These are phyloP conservation scores for Arvicanthis niloticus DNA, from an alignment of 2,113 vertebrate genomes.

Conservation along the genomic window DNA sequence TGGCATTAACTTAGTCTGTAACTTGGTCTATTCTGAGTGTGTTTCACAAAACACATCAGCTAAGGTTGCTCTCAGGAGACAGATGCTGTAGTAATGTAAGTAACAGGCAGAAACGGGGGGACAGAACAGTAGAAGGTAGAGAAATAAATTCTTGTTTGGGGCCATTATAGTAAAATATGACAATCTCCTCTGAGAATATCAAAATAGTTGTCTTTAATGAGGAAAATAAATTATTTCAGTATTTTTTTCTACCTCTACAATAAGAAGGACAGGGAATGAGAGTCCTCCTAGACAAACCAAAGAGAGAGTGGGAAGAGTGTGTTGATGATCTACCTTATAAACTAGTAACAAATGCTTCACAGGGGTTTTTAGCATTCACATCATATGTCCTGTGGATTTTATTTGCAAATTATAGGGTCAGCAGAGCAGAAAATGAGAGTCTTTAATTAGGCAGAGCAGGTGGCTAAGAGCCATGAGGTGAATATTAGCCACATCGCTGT, in stretches of 20 bases:
- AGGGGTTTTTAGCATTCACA: slow-evolving; percentile 54
- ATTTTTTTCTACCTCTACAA: neutral
- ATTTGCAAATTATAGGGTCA: slow-evolving; percentile 71
- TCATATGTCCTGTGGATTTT: slow-evolving; percentile 49
- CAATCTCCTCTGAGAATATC: neutral
- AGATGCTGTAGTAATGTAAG: neutral
- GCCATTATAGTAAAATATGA: neutral
- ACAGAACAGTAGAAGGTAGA: neutral
- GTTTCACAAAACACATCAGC: neutral
- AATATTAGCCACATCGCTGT: slow-evolving; percentile 71
- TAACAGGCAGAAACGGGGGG: neutral
- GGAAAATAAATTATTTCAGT: neutral
- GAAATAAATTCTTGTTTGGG: neutral
- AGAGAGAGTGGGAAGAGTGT: neutral
- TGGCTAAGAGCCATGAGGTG: slow-evolving; percentile 78
- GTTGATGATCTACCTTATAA: neutral
- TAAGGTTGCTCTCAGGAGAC: neutral
- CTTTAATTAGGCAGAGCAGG: slow-evolving; percentile 85
- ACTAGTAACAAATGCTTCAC: neutral
- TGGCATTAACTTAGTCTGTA: neutral
- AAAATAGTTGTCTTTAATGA: neutral
- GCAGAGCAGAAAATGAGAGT: slow-evolving; percentile 80
- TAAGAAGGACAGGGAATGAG: neutral
- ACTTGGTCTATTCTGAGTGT: neutral
- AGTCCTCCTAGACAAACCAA: neutral